Evolutionary conservation across 2,888 invertebrate species (phyloP), one percentile per base, ranked within the genome.

Genomic region (Dexiosoma caninum): DNA sequence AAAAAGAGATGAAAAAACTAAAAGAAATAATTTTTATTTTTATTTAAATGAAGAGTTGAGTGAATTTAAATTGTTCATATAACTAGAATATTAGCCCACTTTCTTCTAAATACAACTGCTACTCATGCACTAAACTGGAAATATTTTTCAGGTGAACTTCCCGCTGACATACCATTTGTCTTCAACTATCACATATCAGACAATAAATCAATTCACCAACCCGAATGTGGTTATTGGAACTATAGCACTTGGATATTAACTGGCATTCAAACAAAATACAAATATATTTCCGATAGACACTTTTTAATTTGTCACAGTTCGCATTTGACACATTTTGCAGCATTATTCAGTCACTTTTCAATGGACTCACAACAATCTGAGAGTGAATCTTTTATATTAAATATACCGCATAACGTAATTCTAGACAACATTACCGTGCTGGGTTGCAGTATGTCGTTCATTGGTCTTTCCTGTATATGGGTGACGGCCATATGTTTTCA

Each of bases 371-470:
- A 12, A n/a, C 1, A 53, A 9, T 21, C 32, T 2, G 1, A 55
- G 5, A 30, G 23, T 0, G 59, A 75, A 8, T 8, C 21, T 2
- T 7, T 42, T 7, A 9, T 81, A 35, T 53, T 81, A 23, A 86
- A 85, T 0, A 85, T 87, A 2, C 21, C 86, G 0, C 91, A 93
- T 82, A 86, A 87, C 1, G 87, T 86, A 70, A 90, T 91, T 16
- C 87, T 93, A 59, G 92, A 93, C 83, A 88, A 91, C 3, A 92
- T 93, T 30, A 92, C 93, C 2, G 85, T 92, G 21, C 85, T 92
- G 0, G 93, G 93, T 0, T 92, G 93, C 82, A 91, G 91, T n/a
- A 85, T 93, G 8, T 93, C 93, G 0, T 85, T 93, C 5, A 66
- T 92, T 1, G 93, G 93, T 30, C 90, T 93, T 19, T 72, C 90